Base-by-base conservation (phyloP, 2,888 invertebrate genomes). In the Pachymerium ferrugineum region DNA sequence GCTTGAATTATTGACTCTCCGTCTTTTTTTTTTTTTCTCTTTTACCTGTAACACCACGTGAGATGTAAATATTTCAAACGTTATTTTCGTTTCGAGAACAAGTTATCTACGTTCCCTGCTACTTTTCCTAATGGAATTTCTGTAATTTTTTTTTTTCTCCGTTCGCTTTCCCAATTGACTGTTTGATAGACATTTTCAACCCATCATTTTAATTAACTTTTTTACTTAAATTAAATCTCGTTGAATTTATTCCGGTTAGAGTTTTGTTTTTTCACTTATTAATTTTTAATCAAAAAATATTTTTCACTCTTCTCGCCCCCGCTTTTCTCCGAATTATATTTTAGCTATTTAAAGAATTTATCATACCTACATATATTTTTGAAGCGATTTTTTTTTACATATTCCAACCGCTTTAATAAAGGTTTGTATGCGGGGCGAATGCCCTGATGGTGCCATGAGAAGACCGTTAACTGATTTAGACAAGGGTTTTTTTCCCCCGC, bases 391-490 rank as follows among this genome's bases (percentile, higher is more conserved):
- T 47, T 47, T 47, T 38, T 38, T 47, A 19, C 16, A 47, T 47
- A 5, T 47, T n/a, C n/a, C 6, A 3, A 47, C 19, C 47, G 16
- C 47, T 47, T 47, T 47, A 47, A 47, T 47, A 47, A 47, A 47
- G n/a, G 47, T 47, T 47, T 47, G n/a, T 8, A 47, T 47, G 47
- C 47, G 47, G 47, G 16, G 47, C 3, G 14, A 19, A 19, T 47
- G 47, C 47, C 47, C 47, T 47, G 47, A 47, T 47, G 47, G 47
- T 47, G 47, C 47, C 47, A 47, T 19, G 19, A 47, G 16, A 47
- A 47, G 47, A 19, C 47, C 47, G 47, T 47, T 47, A 47, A 47
- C 47, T 47, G 47, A 47, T 47, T 47, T 47, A 47, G 47, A 47
- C 47, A 19, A 14, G 8, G 38, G 8, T 47, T 2, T 47, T 47